These are phyloP conservation scores for Aurelia aurita complex sp. Pacific DNA, from an alignment of 30 jellyfish, hydroid and myxozoan species.

Conservation along the genomic window DNA sequence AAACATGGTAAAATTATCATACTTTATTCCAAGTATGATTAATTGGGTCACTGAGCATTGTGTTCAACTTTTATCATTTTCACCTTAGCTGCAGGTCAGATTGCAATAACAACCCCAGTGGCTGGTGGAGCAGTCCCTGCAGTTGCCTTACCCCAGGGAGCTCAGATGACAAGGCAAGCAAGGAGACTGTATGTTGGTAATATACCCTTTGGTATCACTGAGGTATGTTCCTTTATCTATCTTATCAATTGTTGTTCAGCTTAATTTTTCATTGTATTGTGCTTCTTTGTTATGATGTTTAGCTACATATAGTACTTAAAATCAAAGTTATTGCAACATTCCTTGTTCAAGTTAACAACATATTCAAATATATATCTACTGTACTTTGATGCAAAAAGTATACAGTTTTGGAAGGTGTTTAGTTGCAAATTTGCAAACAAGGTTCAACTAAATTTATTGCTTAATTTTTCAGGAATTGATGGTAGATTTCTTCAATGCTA, in stretches of 20 bases:
- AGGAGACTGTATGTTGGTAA: constrained; percentile 97
- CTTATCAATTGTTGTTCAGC: too few species aligned
- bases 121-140: constrained; percentile 99
- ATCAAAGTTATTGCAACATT: too few species aligned
- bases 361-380: too few species aligned
- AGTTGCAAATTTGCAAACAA: too few species aligned
- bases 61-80: not conserved
- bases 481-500: constrained; percentile 98
- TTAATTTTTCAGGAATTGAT: constrained; percentile 81
- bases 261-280: too few species aligned
- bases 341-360: too few species aligned
- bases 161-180: constrained; percentile 99
- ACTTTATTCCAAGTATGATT: too few species aligned
- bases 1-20: too few species aligned
- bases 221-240: constrained; percentile 56
- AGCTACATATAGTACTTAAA: too few species aligned
- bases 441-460: not conserved
- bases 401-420: too few species aligned
- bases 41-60: not conserved
- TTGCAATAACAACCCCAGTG: constrained; percentile 96
- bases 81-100: constrained; percentile 93
- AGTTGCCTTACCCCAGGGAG: constrained; percentile 99
- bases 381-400: too few species aligned
- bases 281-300: too few species aligned
- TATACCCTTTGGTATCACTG: constrained; percentile 97